Evolutionary conservation across 2,888 invertebrate genomes (phyloP).

Genomic region (Cistogaster globosa): DNA sequence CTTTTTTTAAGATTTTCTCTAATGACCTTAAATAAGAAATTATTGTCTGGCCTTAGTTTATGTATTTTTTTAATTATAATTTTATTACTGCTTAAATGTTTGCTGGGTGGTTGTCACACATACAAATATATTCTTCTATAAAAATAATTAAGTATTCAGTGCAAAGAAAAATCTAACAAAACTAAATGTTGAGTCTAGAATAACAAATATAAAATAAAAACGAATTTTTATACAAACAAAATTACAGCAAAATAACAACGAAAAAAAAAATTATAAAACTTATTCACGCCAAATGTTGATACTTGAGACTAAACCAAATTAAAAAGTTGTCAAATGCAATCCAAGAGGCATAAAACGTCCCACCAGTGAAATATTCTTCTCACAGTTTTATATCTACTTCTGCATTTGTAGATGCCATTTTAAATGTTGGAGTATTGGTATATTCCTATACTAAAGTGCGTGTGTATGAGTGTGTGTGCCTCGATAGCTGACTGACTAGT

Average conservation of each 20-base stretch:
- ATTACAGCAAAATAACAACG: conserved; percentile 4
- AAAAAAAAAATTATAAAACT: conserved; percentile 53
- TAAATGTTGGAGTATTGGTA: background rate
- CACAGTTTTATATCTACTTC: background rate
- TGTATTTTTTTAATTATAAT: no score
- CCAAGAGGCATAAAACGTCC: conserved; percentile 62
- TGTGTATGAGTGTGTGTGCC: background rate
- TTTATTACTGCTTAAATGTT: no score
- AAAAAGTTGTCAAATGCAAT: conserved; percentile 72
- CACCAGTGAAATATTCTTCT: conserved; percentile 27
- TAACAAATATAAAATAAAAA: conserved; percentile 23
- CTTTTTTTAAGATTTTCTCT: no score
- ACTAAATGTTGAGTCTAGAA: conserved; percentile 32
- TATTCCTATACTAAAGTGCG: background rate
- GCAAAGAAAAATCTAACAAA: conserved; percentile 34
- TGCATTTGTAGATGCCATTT: background rate
- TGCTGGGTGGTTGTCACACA: background rate
- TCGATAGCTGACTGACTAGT: conserved; percentile 36
- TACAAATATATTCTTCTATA: background rate
- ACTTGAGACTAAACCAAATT: conserved; percentile 71
- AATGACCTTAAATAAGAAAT: no score
- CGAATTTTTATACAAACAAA: conserved; percentile 18
- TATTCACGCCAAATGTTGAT: conserved; percentile 69
- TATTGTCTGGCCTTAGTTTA: no score
- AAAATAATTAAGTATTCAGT: conserved; percentile 45